Percentiles rank a stretch among this genome's conserved stretches.
Conservation (phyloP, 2,888 invertebrate species). For the Carcina quercana region DNA sequence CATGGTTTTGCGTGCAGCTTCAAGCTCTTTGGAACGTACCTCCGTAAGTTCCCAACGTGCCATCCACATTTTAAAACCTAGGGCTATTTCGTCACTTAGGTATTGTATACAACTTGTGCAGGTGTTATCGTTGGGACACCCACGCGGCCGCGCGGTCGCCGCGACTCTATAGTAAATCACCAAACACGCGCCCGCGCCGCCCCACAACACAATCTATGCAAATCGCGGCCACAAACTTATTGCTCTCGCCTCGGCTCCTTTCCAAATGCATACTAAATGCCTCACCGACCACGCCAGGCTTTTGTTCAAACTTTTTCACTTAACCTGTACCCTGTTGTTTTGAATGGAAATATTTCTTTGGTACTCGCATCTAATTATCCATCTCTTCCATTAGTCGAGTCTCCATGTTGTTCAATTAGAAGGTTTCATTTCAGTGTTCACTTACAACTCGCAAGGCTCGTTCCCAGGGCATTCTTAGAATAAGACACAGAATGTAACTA, state of each 20-base stretch:
- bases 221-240: constrained; percentile 67
- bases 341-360: constrained; percentile 29
- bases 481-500: constrained; percentile 66
- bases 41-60: no score
- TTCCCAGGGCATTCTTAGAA: constrained; percentile 70
- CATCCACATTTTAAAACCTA: no score
- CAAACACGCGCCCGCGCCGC: constrained; percentile 35
- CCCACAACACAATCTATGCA: constrained; percentile 63
- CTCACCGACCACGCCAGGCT: constrained; percentile 6
- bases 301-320: constrained; percentile 55
- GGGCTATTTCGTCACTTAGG: no score
- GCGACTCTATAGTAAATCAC: constrained; percentile 66
- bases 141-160: constrained; percentile 32
- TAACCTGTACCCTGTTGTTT: constrained; percentile 36
- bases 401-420: neutral
- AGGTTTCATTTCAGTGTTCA: constrained; percentile 19
- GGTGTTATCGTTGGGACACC: constrained; percentile 37
- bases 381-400: neutral
- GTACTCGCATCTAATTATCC: neutral
- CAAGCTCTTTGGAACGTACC: no score
- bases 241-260: constrained; percentile 71
- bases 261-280: constrained; percentile 72
- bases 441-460: constrained; percentile 25
- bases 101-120: no score
- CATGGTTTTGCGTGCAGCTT: no score